These are phyloP conservation scores for Dermochelys coriacea DNA, from an alignment of 2,797 vertebrate species.

Conservation along the genomic window DNA sequence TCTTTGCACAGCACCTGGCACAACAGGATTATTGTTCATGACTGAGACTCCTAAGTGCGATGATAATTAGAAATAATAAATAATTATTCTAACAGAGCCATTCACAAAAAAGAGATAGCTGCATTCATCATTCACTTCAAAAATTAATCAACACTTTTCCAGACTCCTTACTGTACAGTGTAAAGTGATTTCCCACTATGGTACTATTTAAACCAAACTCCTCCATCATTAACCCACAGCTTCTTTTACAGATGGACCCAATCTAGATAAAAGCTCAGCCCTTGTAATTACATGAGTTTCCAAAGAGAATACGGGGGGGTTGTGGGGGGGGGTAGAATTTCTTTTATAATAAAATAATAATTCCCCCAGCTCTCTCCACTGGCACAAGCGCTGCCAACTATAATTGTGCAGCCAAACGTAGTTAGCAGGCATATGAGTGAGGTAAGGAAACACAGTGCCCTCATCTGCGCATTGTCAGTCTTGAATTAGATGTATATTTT, in stretches of 20 bases:
- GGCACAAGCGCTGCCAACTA: not conserved
- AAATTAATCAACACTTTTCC: not conserved
- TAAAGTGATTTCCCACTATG: not conserved
- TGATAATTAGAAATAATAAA: no score
- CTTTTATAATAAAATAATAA: not conserved
- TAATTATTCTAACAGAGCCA: no score
- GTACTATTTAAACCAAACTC: not conserved
- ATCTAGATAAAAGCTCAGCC: not conserved
- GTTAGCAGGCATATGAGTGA: not conserved
- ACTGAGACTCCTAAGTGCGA: no score
- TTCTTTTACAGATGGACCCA: not conserved
- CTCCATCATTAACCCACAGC: rapidly evolving
- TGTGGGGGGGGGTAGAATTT: not conserved
- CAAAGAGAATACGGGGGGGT: no score
- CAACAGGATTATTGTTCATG: no score
- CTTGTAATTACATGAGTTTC: rapidly evolving
- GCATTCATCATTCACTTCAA: not conserved
- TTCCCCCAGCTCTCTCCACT: not conserved
- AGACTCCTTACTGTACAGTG: not conserved
- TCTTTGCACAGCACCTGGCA: no score
- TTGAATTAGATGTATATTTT: no score
- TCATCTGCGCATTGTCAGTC: not conserved
- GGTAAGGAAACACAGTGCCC: not conserved
- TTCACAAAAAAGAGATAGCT: no score
- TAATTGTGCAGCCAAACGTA: not conserved